Evolutionary conservation across 2,797 vertebrate genomes (phyloP).

Genomic region (Australoheros facetus): DNA sequence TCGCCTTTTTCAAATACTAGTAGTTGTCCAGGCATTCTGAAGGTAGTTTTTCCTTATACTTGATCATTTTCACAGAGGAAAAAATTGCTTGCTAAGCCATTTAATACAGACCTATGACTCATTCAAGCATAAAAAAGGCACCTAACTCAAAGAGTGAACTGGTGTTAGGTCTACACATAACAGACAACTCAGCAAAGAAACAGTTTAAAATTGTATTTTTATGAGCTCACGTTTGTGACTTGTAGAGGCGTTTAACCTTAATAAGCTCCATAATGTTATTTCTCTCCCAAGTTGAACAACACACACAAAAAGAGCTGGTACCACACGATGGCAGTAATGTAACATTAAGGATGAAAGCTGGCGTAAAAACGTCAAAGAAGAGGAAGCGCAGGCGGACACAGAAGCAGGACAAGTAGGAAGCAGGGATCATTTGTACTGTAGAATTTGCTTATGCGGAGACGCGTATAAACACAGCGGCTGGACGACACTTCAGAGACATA

Average conservation of each 20-base stretch:
- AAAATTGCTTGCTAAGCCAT: too few relatives aligned
- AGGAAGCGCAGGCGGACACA: background rate
- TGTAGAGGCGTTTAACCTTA: background rate
- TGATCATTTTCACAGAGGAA: too few relatives aligned
- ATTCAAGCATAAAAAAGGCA: too few relatives aligned
- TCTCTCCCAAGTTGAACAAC: background rate
- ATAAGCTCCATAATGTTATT: background rate
- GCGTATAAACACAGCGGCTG: background rate
- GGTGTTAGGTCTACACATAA: too few relatives aligned
- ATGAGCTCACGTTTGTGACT: background rate
- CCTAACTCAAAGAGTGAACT: too few relatives aligned
- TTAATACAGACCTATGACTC: too few relatives aligned
- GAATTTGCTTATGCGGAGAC: background rate
- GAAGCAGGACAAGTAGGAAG: background rate
- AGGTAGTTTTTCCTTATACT: too few relatives aligned
- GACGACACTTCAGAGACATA: background rate
- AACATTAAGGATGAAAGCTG: background rate
- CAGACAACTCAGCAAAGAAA: too few relatives aligned
- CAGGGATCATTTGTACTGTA: background rate
- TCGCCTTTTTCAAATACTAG: too few relatives aligned
- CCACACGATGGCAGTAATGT: slow-evolving; percentile 1
- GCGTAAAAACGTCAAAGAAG: background rate
- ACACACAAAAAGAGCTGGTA: background rate
- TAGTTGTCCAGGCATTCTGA: too few relatives aligned
- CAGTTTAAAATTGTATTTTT: too few relatives aligned